Evolutionary conservation across 2,888 invertebrate species (phyloP), one percentile per base, ranked within the genome.

Genomic region (Torymus tubicola): DNA sequence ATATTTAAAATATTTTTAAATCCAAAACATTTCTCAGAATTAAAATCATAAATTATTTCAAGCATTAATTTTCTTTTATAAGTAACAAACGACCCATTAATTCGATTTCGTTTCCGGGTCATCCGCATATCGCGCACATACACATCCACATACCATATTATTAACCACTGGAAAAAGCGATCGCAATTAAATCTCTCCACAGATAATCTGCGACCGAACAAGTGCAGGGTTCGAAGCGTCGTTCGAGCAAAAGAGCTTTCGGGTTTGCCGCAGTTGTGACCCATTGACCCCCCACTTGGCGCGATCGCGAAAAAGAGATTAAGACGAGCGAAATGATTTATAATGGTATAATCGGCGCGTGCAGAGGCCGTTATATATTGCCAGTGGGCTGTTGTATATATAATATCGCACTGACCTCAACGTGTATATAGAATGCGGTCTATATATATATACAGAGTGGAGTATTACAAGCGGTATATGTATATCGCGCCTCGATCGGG

Each of bases 271-370:
- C n/a, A n/a, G 42, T 42, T 42, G 42, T 42, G 42, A 42, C 42
- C 42, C 8, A 42, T 42, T 42, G 42, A 42, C 42, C 42, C 42
- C 8, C 42, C 42, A 42, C 42, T 42, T 42, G 42, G 42, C 8
- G 8, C 42, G 42, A 14, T 11, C 50, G n/a, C 71, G 2, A 18
- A 71, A 60, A 71, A 87, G 88, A 88, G 87, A 71, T 13, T 85
- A 85, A 87, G 83, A 83, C 81, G 85, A 86, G 52, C 24, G 85
- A 82, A 84, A 85, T 88, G 88, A 89, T 88, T 89, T 88, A 89
- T 89, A 88, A 87, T 86, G 86, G 87, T 84, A 87, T 89, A 89
- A 90, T 88, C 87, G 85, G 86, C 86, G 86, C 85, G 85, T 21
- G 21, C 85, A 85, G 42, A 8, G 8, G 42, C 42, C 42, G 42